These are phyloP conservation scores for Parasteatoda tepidariorum DNA, from an alignment of 1,140 invertebrate species.

Conservation along the genomic window DNA sequence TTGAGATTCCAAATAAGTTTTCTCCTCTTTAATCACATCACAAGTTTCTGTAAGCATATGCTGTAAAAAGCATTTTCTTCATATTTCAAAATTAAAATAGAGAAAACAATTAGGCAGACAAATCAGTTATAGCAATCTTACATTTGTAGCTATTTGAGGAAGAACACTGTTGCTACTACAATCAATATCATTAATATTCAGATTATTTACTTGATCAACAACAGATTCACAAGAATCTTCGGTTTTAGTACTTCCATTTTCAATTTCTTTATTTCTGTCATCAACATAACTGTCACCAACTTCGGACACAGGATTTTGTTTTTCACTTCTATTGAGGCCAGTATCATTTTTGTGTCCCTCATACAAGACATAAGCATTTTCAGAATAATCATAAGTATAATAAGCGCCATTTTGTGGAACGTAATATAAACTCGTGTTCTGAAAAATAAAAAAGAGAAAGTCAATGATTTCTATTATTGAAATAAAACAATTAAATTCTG, in stretches of 20 bases:
- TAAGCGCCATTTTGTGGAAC: constrained; percentile 24
- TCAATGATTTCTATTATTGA: no score
- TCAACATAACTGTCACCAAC: neutral
- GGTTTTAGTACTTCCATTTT: no score
- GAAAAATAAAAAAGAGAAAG: constrained; percentile 9
- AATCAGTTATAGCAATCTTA: no score
- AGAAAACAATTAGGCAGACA: no score
- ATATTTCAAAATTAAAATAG: no score
- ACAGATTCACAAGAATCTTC: constrained; percentile 7
- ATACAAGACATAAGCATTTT: constrained; percentile 18
- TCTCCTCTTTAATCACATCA: no score
- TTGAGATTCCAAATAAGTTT: no score
- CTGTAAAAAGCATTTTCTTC: no score
- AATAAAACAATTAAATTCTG: no score
- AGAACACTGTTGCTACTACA: neutral
- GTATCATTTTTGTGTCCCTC: neutral
- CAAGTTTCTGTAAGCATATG: no score
- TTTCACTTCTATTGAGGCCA: neutral
- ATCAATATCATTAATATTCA: constrained; percentile 11
- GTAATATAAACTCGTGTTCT: constrained; percentile 28
- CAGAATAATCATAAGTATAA: constrained; percentile 31
- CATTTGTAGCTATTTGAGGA: no score
- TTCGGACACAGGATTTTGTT: neutral
- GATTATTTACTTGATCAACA: constrained; percentile 17
- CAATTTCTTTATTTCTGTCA: no score